Conservation (phyloP, 2,888 invertebrate species). For the Oscheius onirici region DNA sequence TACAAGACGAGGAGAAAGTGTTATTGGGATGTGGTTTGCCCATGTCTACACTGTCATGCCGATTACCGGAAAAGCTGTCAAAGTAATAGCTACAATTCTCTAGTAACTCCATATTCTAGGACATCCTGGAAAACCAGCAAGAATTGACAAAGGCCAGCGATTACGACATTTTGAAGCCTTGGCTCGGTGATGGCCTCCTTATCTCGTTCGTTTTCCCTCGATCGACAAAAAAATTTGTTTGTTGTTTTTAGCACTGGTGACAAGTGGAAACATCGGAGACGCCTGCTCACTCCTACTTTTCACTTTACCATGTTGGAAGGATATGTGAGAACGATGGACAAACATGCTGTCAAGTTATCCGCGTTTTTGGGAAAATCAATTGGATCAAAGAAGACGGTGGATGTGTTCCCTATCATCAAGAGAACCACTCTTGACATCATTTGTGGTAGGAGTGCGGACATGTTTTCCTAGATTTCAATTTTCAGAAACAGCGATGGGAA, state of each 20-base stretch:
- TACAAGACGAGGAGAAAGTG: background rate
- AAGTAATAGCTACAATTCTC: background rate
- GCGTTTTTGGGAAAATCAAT: slow-evolving; percentile 68
- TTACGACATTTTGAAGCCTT: slow-evolving; percentile 73
- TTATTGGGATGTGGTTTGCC: slow-evolving; percentile 20
- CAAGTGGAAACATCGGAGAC: slow-evolving; percentile 74
- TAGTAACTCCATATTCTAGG: slow-evolving; percentile 22
- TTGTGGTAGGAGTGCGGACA: slow-evolving; percentile 65
- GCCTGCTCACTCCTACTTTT: slow-evolving; percentile 75
- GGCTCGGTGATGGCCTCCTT: slow-evolving; percentile 75
- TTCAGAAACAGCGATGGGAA: slow-evolving; percentile 68
- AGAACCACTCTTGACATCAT: slow-evolving; percentile 75
- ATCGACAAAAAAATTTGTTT: background rate
- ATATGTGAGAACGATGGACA: slow-evolving; percentile 68
- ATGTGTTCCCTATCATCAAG: slow-evolving; percentile 74
- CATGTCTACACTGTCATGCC: slow-evolving; percentile 6
- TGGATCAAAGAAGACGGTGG: slow-evolving; percentile 68
- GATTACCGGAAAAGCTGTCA: slow-evolving; percentile 12
- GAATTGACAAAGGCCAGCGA: slow-evolving; percentile 72
- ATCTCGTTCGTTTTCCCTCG: slow-evolving; percentile 55
- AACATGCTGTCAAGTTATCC: slow-evolving; percentile 60
- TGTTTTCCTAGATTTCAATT: background rate
- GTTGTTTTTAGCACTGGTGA: slow-evolving; percentile 71
- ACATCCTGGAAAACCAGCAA: slow-evolving; percentile 67
- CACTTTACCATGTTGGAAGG: slow-evolving; percentile 75